These are phyloP conservation scores for Drosophila pseudoananassae DNA, from an alignment of 1,140 invertebrate genomes.

Conservation along the genomic window DNA sequence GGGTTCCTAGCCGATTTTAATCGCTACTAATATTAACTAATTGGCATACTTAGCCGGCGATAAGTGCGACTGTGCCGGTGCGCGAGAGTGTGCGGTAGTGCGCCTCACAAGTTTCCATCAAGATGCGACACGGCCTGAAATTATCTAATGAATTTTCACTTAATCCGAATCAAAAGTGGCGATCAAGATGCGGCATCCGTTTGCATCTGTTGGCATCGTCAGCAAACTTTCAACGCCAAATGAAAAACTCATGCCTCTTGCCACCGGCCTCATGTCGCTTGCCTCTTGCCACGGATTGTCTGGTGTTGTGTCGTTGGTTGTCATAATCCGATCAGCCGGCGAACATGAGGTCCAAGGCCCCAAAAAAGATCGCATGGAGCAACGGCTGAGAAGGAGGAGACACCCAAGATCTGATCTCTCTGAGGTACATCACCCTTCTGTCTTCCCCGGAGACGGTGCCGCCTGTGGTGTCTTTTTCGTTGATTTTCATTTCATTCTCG, in stretches of 20 bases:
- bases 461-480: constrained; percentile 18
- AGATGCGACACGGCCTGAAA: constrained; percentile 53
- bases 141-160: constrained; percentile 81
- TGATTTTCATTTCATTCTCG: constrained; percentile 66
- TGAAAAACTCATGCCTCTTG: constrained; percentile 9
- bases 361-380: constrained; percentile 20
- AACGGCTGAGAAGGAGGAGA: constrained; percentile 3
- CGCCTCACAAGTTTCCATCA: constrained; percentile 59
- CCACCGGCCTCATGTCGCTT: neutral
- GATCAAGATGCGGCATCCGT: constrained; percentile 57
- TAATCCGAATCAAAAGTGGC: constrained; percentile 76
- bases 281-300: constrained; percentile 18
- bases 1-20: constrained; percentile 30
- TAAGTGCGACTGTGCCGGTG: constrained; percentile 11
- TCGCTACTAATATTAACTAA: constrained; percentile 69
- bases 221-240: constrained; percentile 48
- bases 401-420: constrained; percentile 49
- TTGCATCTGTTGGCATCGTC: constrained; percentile 76
- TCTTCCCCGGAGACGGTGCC: constrained; percentile 7
- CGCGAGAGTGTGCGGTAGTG: constrained; percentile 48
- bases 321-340: constrained; percentile 76
- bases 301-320: constrained; percentile 69
- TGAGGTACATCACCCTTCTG: constrained; percentile 50
- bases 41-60: constrained; percentile 58
- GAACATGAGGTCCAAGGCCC: constrained; percentile 27